Base-by-base conservation (phyloP, 2,797 vertebrate species). In the Acrossocheilus wenchowensis region DNA sequence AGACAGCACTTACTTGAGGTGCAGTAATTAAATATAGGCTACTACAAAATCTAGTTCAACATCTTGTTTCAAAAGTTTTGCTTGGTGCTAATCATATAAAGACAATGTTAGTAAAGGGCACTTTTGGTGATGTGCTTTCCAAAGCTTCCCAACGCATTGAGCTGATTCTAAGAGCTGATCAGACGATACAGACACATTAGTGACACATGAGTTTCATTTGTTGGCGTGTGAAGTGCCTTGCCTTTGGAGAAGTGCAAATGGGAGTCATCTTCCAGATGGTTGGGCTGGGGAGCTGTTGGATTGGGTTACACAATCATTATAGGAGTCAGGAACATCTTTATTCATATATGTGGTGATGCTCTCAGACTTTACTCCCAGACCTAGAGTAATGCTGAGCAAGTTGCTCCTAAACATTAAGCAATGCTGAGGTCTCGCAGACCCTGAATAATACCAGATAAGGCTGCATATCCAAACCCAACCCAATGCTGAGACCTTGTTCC, bases 271-370 rank as follows among this genome's bases (percentile, higher is more conserved):
- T 84, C 83, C 83, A 84, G 73, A 69, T 78, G 83, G 62, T 43
- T 75, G 71, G 8, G 41, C 71, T 60, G 26, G 71, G 43, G 23
- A 71, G 83, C 15, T n/a, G 23, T 15, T 57, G 83, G 83, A 85
- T 85, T 85, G 64, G 83, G 50, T 85, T 85, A 60, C 83, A 78
- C 64, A 57, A 39, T 79, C 64, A 79, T 79, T 85, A 85, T 45
- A 64, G 48, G 64, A 71, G 75, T 52, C 17, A 34, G 23, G 64
- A 45, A n/a, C 64, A 60, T 85, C 75, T 79, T 50, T 85, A 23
- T 69, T 85, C 83, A 54, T 26, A 78, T 50, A 6, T 84, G 34
- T n/a, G 48, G 6, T 30, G 48, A 69, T 69, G 74, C 52, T 60
- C 68, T 62, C 10, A 36, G 57, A 9, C 71, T 30, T 43, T 10